Evolutionary conservation across 2,888 invertebrate species (phyloP).

Genomic region (Lobophora halterata): DNA sequence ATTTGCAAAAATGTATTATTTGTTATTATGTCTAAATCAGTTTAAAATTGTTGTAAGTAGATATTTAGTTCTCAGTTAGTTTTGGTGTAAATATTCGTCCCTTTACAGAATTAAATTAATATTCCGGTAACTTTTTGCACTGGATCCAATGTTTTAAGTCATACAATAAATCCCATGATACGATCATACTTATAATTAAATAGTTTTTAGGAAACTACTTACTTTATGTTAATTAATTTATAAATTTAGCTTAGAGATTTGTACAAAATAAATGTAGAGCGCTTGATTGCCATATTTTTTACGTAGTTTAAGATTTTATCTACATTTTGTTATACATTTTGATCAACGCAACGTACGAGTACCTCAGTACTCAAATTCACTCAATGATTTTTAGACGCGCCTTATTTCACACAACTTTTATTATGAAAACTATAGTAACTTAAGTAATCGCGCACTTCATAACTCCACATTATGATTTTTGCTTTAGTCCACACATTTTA

Average conservation of each 20-base stretch:
- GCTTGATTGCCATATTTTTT: conserved; percentile 63
- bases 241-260: conserved; percentile 4
- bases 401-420: too few relatives aligned
- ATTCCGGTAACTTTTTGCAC: conserved; percentile 4
- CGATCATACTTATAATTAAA: background rate
- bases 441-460: too few relatives aligned
- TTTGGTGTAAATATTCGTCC: conserved; percentile 12
- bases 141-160: conserved; percentile 3
- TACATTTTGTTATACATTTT: background rate
- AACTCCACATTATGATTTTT: too few relatives aligned
- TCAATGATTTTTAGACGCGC: too few relatives aligned
- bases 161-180: conserved; percentile 4
- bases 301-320: conserved; percentile 11
- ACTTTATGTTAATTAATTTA: conserved; percentile 11
- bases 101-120: background rate
- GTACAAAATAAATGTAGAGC: conserved; percentile 28
- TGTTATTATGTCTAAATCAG: too few relatives aligned
- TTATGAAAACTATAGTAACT: too few relatives aligned
- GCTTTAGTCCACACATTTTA: too few relatives aligned
- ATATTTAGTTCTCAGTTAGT: background rate
- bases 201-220: background rate
- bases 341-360: too few relatives aligned
- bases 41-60: background rate
- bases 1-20: too few relatives aligned
- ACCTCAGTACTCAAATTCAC: too few relatives aligned